These are phyloP conservation scores for Coranthus polyacanthus DNA, from an alignment of 2,797 vertebrate genomes.

Conservation along the genomic window DNA sequence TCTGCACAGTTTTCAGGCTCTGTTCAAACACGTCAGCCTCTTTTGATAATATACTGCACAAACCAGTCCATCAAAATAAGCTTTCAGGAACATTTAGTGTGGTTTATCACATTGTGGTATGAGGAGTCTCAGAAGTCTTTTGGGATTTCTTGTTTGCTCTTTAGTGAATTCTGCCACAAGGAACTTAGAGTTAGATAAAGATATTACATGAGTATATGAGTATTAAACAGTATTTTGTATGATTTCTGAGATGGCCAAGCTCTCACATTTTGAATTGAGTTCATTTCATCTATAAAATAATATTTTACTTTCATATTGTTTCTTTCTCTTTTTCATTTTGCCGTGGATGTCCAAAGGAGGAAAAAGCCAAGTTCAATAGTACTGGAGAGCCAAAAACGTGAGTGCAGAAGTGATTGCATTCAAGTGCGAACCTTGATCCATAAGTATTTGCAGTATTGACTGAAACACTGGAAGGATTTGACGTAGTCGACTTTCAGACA, in stretches of 20 bases:
- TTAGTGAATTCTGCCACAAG: not conserved
- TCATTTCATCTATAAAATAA: not conserved
- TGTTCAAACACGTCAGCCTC: too few species aligned
- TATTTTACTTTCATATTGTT: not conserved
- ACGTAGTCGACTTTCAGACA: slow-evolving; percentile 25
- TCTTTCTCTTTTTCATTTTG: not conserved
- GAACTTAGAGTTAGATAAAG: slow-evolving; percentile 25
- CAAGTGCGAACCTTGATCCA: slow-evolving; percentile 34
- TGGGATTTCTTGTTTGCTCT: slow-evolving; percentile 26
- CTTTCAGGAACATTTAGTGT: slow-evolving; percentile 20
- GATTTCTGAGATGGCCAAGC: slow-evolving; percentile 4
- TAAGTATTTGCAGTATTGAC: slow-evolving; percentile 18
- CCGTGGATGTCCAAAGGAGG: not conserved
- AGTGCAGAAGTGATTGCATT: slow-evolving; percentile 25
- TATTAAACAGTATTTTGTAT: slow-evolving; percentile 24
- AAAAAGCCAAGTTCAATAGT: slow-evolving; percentile 12
- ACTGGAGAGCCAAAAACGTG: not conserved
- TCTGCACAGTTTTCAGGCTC: not conserved
- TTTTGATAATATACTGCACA: not conserved
- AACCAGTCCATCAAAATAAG: slow-evolving; percentile 26
- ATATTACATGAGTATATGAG: too few species aligned
- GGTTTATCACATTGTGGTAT: slow-evolving; percentile 28
- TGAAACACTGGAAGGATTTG: slow-evolving; percentile 1
- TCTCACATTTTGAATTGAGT: not conserved
- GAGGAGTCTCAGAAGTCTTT: not conserved